These are phyloP conservation scores for Eulemur coronatus DNA, from an alignment of 2,797 vertebrate genomes.

Conservation along the genomic window DNA sequence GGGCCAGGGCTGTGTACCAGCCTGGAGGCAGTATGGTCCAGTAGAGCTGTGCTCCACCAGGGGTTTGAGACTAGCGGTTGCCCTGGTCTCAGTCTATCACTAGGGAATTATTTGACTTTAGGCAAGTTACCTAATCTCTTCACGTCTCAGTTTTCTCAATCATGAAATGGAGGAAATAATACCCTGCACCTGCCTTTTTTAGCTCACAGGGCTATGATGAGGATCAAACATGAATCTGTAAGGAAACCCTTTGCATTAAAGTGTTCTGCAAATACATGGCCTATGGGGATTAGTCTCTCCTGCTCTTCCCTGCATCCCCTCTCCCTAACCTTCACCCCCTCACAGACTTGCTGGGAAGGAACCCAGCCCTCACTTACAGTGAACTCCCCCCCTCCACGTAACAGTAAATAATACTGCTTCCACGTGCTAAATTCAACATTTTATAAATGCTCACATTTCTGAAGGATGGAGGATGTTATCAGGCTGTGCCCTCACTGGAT, in stretches of 20 bases:
- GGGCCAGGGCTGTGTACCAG: too few species aligned
- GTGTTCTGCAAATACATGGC: neutral
- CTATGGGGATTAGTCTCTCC: neutral
- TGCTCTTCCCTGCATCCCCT: neutral
- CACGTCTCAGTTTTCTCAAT: conserved; percentile 38
- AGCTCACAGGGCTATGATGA: neutral
- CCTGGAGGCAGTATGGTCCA: neutral
- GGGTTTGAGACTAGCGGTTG: neutral
- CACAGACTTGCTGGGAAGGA: neutral
- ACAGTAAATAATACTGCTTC: neutral
- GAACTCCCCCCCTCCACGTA: neutral
- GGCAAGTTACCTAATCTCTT: conserved; percentile 46
- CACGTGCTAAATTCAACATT: neutral
- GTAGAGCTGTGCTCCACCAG: neutral
- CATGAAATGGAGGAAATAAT: conserved; percentile 49
- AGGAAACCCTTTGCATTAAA: neutral
- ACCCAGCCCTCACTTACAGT: neutral
- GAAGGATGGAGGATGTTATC: neutral
- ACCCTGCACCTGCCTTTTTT: conserved; percentile 36
- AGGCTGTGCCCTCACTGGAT: neutral
- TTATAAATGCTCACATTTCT: neutral
- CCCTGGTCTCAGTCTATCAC: neutral
- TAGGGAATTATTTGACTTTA: conserved; percentile 39
- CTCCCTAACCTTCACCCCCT: neutral
- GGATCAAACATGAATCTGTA: conserved; percentile 37